A percentile compares a stretch with the other conserved stretches of the same genome.
Evolutionary conservation across 2,888 invertebrate genomes (phyloP).

Genomic region (Eupithecia dodoneata): DNA sequence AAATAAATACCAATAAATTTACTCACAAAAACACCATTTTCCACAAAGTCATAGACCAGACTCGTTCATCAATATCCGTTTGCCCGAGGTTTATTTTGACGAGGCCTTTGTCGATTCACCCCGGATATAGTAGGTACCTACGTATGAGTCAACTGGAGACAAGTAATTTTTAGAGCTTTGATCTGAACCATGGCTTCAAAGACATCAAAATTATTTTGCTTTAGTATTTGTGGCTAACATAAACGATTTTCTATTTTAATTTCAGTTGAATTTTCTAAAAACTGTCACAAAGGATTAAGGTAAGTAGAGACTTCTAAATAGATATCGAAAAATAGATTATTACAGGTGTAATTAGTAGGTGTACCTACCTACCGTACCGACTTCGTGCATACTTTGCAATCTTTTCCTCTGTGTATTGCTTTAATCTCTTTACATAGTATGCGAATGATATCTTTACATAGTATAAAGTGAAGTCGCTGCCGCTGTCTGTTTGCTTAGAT

Average conservation of each 20-base stretch:
- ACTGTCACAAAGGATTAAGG: not conserved
- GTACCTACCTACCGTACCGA: no score
- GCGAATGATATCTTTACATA: no score
- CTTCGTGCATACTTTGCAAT: no score
- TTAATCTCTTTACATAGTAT: no score
- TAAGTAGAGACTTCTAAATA: not conserved
- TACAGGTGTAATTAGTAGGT: not conserved
- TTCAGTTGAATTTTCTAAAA: not conserved
- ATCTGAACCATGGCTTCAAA: slow-evolving; percentile 20
- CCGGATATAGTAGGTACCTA: slow-evolving; percentile 23
- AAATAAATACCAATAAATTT: no score
- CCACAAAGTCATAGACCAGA: slow-evolving; percentile 12
- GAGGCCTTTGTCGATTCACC: slow-evolving; percentile 41
- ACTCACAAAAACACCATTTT: not conserved
- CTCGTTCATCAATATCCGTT: slow-evolving; percentile 49
- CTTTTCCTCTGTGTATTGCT: no score
- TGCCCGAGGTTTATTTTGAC: slow-evolving; percentile 45
- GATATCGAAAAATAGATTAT: not conserved
- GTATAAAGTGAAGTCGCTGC: no score
- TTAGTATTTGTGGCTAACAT: not conserved
- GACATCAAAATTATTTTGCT: slow-evolving; percentile 18
- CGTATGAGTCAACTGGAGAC: slow-evolving; percentile 40
- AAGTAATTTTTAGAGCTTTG: slow-evolving; percentile 24
- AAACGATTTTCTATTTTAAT: not conserved
- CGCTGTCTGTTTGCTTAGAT: no score